Base-by-base conservation (phyloP, 2,797 vertebrate genomes). In the Gallinago stenura region DNA sequence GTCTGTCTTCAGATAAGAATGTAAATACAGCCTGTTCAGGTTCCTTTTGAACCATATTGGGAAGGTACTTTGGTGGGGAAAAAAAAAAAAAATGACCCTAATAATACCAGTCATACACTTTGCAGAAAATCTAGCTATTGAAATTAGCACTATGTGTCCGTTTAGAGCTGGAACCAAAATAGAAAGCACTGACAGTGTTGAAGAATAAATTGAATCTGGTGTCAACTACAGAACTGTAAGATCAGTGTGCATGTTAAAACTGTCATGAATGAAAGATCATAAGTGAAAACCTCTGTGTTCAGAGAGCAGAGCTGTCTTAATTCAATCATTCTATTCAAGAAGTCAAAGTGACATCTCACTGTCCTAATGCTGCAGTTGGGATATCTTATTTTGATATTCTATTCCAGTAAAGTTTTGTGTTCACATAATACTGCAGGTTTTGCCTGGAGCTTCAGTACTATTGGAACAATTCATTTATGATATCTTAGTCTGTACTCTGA, bases 401-500 rank as follows among this genome's bases (percentile, higher is more conserved):
- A 30, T 89, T 95, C 70, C 60, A 87, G 5, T 58, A 33, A 93
- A 69, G 10, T 39, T 92, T 95, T 53, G 13, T n/a, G 61, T 77
- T 69, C 31, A 41, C 9, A 18, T 73, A 28, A 26, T 41, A 6
- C 24, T 85, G 8, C 18, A n/a, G 20, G 37, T 91, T 62, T 95
- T 33, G 15, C 75, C 72, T 26, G 33, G 30, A 76, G 25, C n/a
- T 28, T 77, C 87, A 75, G 68, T 57, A 76, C 26, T 70, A 28
- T 39, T 76, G 64, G 35, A 95, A 81, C 13, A 87, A 90, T 85
- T 82, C 94, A 94, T 91, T 96, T 58, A 80, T 87, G 57, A 77
- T 54, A 85, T 94, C n/a, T 53, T 48, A 50, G 28, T 68, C 30
- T 51, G 31, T 84, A 15, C n/a, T 61, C 28, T 89, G 53, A 93